Base-by-base conservation (phyloP, 2,888 invertebrate genomes). In the Lasioglossum villosulum region DNA sequence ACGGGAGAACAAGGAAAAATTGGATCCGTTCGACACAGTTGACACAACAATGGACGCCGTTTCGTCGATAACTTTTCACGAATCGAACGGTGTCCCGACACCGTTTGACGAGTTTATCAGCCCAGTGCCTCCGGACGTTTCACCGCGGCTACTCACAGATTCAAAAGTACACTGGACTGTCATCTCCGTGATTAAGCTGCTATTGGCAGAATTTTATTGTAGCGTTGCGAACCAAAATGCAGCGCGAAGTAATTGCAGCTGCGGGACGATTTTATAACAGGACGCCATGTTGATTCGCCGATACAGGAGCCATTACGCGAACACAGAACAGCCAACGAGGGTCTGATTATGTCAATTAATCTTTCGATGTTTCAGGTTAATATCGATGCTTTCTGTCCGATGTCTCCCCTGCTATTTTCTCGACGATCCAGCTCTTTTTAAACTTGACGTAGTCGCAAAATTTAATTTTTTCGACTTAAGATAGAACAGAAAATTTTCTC, bases 141-240 rank as follows among this genome's bases (percentile, higher is more conserved):
- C 78, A 68, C 39, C 86, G 86, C 48, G 75, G 71, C 88, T 78
- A 82, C 82, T 86, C 83, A 90, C 85, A 88, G 86, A 90, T 88
- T 86, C 81, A 86, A 85, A 52, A 52, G n/a, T 52, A 81, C 80
- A 59, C 72, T 74, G 78, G 74, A 79, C 82, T 80, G 88, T 89
- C 90, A 84, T 86, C 87, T 89, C 85, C 87, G 88, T 86, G 88
- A 90, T 90, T 90, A 89, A 90, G 84, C 88, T 52, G 84, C 88
- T 86, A 80, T 89, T 80, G 88, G 84, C 86, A 78, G 72, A 82
- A 75, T 82, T 86, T 56, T 86, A 82, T 66, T 66, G 72, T 78
- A 80, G 2, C 30, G 27, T 5, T 23, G 30, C 30, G 23, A 30
- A 34, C 23, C 30, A 3, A 19, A 19, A 30, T 45, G 48, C 48